Evolutionary conservation across 2,113 vertebrate species (phyloP).

Genomic region (Xyliphius kryptos): DNA sequence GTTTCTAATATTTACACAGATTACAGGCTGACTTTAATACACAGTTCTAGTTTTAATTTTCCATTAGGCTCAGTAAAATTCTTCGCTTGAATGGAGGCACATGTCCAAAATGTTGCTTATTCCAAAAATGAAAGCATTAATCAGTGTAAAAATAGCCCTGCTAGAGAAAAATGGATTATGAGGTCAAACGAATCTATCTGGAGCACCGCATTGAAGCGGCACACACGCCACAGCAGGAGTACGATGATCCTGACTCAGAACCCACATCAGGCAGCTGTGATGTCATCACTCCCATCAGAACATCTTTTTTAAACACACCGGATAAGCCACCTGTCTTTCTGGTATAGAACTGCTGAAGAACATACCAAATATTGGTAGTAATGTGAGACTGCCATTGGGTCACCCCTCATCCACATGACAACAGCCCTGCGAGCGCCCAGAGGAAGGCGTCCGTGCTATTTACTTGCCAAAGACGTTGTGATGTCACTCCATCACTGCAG

Average conservation of each 20-base stretch:
- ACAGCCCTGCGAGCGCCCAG: background rate
- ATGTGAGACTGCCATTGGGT: too few species aligned
- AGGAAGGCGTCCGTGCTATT: slow-evolving; percentile 1
- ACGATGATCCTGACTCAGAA: slow-evolving; percentile 18
- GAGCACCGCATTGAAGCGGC: background rate
- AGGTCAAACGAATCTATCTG: slow-evolving; percentile 11
- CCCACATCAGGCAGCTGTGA: background rate
- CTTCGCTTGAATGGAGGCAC: too few species aligned
- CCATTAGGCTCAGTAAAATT: too few species aligned
- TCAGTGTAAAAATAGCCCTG: slow-evolving; percentile 3
- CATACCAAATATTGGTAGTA: too few species aligned
- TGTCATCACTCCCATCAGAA: slow-evolving; percentile 9
- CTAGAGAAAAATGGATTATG: slow-evolving; percentile 9
- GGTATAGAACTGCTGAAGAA: too few species aligned
- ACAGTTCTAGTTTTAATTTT: too few species aligned
- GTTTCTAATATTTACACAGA: too few species aligned
- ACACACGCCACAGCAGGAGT: background rate
- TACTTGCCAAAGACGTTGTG: slow-evolving; percentile 10
- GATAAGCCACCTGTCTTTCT: too few species aligned
- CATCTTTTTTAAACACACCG: background rate
- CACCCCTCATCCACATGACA: too few species aligned
- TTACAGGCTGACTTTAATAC: too few species aligned
- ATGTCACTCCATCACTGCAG: slow-evolving; percentile 19
- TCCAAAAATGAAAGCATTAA: slow-evolving; percentile 1
- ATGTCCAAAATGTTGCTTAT: background rate